Conservation (phyloP, 2,797 vertebrate genomes). For the Hirundo rustica region DNA sequence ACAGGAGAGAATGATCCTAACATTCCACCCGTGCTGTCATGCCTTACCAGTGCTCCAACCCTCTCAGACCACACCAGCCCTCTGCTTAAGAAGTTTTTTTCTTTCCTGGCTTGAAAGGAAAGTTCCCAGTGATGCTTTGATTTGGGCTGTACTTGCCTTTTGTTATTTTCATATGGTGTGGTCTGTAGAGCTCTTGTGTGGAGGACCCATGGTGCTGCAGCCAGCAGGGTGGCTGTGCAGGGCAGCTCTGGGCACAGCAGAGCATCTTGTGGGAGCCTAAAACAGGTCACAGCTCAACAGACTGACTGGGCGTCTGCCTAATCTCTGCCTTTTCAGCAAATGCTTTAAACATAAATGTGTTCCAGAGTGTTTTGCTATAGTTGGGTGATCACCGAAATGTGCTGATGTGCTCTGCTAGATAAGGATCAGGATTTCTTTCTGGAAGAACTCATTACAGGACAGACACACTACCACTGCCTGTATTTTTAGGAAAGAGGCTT, state of each 20-base stretch:
- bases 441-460: not conserved
- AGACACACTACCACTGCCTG: not conserved
- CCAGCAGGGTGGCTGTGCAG: not conserved
- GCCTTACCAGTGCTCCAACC: not conserved
- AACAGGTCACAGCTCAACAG: not conserved
- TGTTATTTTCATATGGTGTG: not conserved
- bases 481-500: not conserved
- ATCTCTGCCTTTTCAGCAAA: not conserved
- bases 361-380: not conserved
- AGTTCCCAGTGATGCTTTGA: not conserved
- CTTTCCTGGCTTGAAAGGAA: not conserved
- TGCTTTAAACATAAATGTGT: not conserved
- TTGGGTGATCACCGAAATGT: slow-evolving; percentile 25
- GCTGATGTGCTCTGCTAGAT: not conserved
- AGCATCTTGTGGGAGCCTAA: not conserved
- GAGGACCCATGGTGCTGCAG: rapidly evolving
- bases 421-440: not conserved
- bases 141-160: not conserved
- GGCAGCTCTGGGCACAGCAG: not conserved
- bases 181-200: not conserved
- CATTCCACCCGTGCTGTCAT: not conserved
- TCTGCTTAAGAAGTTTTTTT: not conserved
- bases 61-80: not conserved
- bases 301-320: not conserved
- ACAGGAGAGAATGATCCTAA: not conserved